These are phyloP conservation scores for Chamaetylas fuelleborni DNA, from an alignment of 2,113 vertebrate genomes.

Conservation along the genomic window DNA sequence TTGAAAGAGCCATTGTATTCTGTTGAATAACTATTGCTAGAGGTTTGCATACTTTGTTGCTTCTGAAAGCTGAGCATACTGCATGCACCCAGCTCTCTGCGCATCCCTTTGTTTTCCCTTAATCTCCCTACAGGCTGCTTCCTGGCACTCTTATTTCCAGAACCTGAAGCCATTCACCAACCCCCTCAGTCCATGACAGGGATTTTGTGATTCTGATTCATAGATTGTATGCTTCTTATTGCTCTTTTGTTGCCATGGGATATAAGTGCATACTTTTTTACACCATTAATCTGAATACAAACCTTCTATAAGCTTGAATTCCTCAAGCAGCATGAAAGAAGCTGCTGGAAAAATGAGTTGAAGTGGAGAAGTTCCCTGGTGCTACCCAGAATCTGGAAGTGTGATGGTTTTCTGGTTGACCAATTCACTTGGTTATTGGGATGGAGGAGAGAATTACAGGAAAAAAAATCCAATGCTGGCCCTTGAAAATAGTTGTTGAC, in stretches of 20 bases:
- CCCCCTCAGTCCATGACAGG: not conserved
- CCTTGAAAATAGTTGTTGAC: not conserved
- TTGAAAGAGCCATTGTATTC: constrained; percentile 40
- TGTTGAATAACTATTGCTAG: not conserved
- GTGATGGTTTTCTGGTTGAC: not conserved
- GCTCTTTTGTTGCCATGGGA: not conserved
- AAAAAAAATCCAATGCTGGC: not conserved
- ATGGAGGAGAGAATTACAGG: not conserved
- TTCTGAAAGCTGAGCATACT: not conserved
- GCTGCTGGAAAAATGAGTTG: not conserved
- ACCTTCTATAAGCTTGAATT: not conserved
- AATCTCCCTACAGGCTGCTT: not conserved
- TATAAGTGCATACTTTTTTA: not conserved
- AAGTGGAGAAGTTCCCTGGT: not conserved
- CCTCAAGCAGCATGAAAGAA: not conserved
- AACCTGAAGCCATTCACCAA: not conserved
- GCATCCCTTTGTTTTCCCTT: constrained; percentile 5
- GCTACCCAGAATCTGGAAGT: not conserved
- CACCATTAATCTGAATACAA: not conserved
- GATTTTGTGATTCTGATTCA: not conserved
- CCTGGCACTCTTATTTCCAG: not conserved
- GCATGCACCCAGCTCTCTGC: not conserved
- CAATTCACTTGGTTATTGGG: not conserved
- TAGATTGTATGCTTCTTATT: not conserved
- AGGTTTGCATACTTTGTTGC: constrained; percentile 35